Conservation (phyloP, 2,888 invertebrate species). For the Laothoe populi region DNA sequence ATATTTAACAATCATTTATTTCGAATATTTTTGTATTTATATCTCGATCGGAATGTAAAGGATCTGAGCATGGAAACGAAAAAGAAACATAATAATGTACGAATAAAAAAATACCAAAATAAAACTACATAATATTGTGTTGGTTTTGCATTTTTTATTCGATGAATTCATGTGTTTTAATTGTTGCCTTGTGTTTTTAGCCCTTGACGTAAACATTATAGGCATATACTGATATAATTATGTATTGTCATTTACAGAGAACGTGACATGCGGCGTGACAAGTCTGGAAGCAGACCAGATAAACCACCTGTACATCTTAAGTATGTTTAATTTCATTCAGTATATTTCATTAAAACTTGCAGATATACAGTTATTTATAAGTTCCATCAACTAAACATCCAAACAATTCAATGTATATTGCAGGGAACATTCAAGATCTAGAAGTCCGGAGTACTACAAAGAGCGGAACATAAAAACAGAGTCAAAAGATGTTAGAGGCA, state of each 20-base stretch:
- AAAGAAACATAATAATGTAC: constrained; percentile 12
- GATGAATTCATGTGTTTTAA: constrained; percentile 17
- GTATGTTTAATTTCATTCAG: constrained; percentile 29
- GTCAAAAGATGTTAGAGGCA: constrained; percentile 42
- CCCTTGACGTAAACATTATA: not conserved
- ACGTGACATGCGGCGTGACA: constrained; percentile 66
- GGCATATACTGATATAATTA: constrained; percentile 24
- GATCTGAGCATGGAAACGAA: constrained; percentile 2
- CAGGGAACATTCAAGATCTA: constrained; percentile 54
- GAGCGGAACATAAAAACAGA: constrained; percentile 50
- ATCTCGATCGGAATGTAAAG: constrained; percentile 12
- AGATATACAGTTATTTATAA: not conserved
- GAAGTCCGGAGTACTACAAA: constrained; percentile 60
- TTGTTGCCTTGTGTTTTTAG: constrained; percentile 27
- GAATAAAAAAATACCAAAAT: not conserved
- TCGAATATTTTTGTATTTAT: not conserved
- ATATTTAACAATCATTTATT: not conserved
- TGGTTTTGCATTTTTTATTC: constrained; percentile 29
- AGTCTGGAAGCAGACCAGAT: constrained; percentile 55
- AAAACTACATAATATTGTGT: constrained; percentile 11
- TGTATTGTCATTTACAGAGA: constrained; percentile 59
- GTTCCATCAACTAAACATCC: not conserved
- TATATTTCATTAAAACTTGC: not conserved
- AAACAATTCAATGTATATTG: constrained; percentile 4
- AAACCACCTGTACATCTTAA: constrained; percentile 44